Evolutionary conservation across 2,888 invertebrate genomes (phyloP).

Genomic region (Tachina lurida): DNA sequence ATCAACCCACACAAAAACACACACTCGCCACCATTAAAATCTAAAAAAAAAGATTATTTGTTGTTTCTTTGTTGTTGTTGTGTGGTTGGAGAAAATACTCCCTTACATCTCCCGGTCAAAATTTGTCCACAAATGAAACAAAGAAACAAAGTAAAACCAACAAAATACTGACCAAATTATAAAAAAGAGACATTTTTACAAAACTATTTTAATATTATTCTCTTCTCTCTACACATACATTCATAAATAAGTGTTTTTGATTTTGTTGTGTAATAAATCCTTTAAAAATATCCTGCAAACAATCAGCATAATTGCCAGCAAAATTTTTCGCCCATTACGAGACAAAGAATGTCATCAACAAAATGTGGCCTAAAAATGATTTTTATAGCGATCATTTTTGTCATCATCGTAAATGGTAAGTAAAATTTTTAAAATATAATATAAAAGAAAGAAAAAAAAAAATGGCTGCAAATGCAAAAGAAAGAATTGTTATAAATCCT

Average conservation of each 20-base stretch:
- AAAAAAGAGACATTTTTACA: conserved; percentile 17
- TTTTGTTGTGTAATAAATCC: conserved; percentile 7
- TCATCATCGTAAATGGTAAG: conserved; percentile 83
- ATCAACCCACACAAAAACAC: conserved; percentile 8
- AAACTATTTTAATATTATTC: background rate
- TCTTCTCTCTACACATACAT: background rate
- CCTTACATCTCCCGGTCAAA: background rate
- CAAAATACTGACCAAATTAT: conserved; percentile 10
- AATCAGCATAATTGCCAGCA: conserved; percentile 61
- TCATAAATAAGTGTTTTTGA: conserved; percentile 13
- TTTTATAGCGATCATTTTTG: conserved; percentile 82
- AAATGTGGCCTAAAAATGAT: conserved; percentile 83
- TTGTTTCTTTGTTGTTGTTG: background rate
- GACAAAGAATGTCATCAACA: conserved; percentile 81
- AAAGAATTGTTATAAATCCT: background rate
- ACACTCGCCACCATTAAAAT: conserved; percentile 29
- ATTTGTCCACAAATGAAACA: conserved; percentile 1
- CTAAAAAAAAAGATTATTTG: conserved; percentile 23
- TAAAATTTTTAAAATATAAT: conserved; percentile 37
- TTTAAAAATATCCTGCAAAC: conserved; percentile 23
- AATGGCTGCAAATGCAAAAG: background rate
- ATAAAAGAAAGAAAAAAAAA: background rate
- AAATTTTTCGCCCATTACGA: conserved; percentile 63
- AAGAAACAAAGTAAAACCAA: background rate
- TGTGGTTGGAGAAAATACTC: conserved; percentile 10